Evolutionary conservation across 2,797 vertebrate species (phyloP).

Genomic region (Gambelia wislizenii): DNA sequence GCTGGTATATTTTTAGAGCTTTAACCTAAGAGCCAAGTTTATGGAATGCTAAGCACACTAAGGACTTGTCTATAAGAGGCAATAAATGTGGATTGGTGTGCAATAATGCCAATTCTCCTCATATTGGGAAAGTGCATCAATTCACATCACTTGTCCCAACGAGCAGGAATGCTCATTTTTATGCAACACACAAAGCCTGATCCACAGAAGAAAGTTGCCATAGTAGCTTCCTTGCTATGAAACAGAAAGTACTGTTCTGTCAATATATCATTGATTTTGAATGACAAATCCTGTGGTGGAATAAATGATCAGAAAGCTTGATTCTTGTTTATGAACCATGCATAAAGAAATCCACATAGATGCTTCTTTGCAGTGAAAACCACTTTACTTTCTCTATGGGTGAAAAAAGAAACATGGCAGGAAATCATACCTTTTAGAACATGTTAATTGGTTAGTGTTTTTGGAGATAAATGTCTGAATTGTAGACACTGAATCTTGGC

Average conservation of each 20-base stretch:
- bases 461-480: not conserved
- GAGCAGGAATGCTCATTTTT: too few relatives aligned
- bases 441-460: not conserved
- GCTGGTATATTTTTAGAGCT: not conserved
- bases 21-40: not conserved
- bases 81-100: too few relatives aligned
- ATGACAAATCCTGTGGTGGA: not conserved
- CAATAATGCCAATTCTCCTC: too few relatives aligned
- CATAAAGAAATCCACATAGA: not conserved
- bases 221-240: slow-evolving; percentile 13
- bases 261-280: not conserved
- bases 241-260: slow-evolving; percentile 15
- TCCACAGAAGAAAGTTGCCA: not conserved
- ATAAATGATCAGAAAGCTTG: not conserved
- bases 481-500: not conserved
- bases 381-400: not conserved
- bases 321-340: not conserved
- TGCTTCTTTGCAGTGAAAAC: not conserved
- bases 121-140: too few relatives aligned
- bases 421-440: not conserved
- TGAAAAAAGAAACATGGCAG: not conserved
- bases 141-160: too few relatives aligned
- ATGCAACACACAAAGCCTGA: not conserved
- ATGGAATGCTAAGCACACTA: not conserved
- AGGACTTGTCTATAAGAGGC: too few relatives aligned